Evolutionary conservation across 2,888 invertebrate genomes (phyloP).

Genomic region (Emesis castigata): DNA sequence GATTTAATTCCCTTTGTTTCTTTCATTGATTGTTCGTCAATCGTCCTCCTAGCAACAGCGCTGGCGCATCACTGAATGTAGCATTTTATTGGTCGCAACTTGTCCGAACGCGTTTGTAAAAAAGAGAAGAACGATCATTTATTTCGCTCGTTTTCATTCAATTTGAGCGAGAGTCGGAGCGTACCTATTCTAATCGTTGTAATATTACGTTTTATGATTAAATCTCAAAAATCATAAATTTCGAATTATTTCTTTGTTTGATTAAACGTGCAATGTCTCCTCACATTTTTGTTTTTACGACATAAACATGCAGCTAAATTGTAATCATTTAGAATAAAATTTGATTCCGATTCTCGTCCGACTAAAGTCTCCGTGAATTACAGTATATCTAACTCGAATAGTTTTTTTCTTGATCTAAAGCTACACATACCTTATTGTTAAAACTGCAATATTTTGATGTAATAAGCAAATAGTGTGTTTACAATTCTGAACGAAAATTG

Average conservation of each 20-base stretch:
- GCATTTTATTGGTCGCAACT: neutral
- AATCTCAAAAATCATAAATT: too few species aligned
- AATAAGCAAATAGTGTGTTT: neutral
- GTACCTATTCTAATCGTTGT: constrained; percentile 1
- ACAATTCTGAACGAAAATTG: neutral
- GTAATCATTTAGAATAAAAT: neutral
- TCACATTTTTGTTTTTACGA: neutral
- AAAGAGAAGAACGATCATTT: neutral
- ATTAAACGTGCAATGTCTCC: too few species aligned
- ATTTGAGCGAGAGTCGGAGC: neutral
- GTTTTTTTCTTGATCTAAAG: neutral
- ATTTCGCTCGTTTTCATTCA: neutral
- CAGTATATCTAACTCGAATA: neutral
- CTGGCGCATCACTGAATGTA: neutral
- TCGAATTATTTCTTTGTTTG: too few species aligned
- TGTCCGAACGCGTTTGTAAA: neutral
- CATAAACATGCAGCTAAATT: neutral
- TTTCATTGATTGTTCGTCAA: neutral
- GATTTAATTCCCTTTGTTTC: constrained; percentile 1
- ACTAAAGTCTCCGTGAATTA: neutral
- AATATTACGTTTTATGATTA: neutral
- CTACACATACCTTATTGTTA: neutral
- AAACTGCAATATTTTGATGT: neutral
- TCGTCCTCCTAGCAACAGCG: neutral
- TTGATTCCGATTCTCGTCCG: neutral